Percentiles rank a stretch among this genome's conserved stretches.
Conservation (phyloP, 2,888 invertebrate genomes). For the Athripsodes cinereus region DNA sequence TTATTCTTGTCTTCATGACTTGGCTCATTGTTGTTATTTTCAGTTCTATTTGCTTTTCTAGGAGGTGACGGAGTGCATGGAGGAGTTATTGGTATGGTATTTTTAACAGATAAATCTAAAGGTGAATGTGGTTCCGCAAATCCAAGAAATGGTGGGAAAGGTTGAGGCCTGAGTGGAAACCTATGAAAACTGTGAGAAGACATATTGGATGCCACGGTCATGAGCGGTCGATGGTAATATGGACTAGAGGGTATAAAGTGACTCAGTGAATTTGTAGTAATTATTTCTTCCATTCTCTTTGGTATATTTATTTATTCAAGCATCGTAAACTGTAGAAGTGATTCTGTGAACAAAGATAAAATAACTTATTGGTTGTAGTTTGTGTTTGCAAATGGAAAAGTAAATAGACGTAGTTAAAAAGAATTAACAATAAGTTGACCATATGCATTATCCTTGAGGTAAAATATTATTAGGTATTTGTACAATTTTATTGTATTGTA, state of each 20-base stretch:
- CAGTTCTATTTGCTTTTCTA: constrained; percentile 47
- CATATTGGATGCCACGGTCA: constrained; percentile 12
- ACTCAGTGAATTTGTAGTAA: constrained; percentile 17
- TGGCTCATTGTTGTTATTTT: constrained; percentile 35
- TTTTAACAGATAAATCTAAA: constrained; percentile 70
- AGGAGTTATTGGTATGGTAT: constrained; percentile 66
- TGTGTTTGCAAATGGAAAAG: no score
- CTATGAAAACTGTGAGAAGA: constrained; percentile 15
- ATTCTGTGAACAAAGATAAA: no score
- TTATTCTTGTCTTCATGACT: constrained; percentile 28
- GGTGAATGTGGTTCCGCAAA: constrained; percentile 60
- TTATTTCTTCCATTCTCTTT: constrained; percentile 20
- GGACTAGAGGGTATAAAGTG: constrained; percentile 22
- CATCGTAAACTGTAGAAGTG: neutral
- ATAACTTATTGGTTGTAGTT: no score
- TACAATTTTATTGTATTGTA: no score
- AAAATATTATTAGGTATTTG: no score
- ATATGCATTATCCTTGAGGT: no score
- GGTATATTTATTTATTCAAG: neutral
- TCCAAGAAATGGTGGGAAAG: constrained; percentile 50
- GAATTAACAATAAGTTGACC: no score
- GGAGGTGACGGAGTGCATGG: constrained; percentile 69
- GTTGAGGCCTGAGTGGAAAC: constrained; percentile 35
- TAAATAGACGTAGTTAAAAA: no score
- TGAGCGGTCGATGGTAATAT: constrained; percentile 18